Conservation (phyloP, 2,113 vertebrate species). For the Zosterops lateralis region DNA sequence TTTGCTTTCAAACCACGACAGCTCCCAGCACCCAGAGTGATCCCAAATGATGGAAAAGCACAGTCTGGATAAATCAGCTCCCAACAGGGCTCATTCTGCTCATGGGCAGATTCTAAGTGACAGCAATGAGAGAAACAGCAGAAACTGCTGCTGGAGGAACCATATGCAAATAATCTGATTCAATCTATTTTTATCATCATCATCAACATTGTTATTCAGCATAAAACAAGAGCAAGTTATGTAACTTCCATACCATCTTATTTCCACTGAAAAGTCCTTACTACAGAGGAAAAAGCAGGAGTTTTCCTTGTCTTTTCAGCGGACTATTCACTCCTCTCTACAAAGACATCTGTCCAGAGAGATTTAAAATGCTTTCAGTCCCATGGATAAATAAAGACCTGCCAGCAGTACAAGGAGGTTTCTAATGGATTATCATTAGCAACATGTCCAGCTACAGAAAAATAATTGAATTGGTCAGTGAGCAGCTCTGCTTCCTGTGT, state of each 20-base stretch:
- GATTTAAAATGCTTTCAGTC: neutral
- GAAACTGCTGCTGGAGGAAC: neutral
- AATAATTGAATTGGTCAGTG: neutral
- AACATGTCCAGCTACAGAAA: neutral
- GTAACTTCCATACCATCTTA: neutral
- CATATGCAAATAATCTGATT: neutral
- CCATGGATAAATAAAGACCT: neutral
- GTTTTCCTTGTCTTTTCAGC: neutral
- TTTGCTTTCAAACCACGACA: neutral
- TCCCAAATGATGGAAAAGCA: neutral
- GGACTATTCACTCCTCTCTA: neutral
- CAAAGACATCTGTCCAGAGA: neutral
- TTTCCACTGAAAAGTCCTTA: neutral
- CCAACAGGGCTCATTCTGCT: rapidly evolving
- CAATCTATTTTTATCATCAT: neutral
- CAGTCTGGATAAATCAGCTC: neutral
- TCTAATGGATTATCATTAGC: neutral
- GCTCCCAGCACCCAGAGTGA: neutral
- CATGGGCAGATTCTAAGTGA: neutral
- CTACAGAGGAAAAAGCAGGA: neutral
- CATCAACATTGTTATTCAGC: neutral
- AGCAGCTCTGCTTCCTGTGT: neutral
- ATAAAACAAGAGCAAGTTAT: neutral
- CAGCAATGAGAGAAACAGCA: neutral
- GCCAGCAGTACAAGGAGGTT: neutral